Evolutionary conservation across 2,797 vertebrate genomes (phyloP), one percentile per base, ranked within the genome.

Genomic region (Gallinago stenura): DNA sequence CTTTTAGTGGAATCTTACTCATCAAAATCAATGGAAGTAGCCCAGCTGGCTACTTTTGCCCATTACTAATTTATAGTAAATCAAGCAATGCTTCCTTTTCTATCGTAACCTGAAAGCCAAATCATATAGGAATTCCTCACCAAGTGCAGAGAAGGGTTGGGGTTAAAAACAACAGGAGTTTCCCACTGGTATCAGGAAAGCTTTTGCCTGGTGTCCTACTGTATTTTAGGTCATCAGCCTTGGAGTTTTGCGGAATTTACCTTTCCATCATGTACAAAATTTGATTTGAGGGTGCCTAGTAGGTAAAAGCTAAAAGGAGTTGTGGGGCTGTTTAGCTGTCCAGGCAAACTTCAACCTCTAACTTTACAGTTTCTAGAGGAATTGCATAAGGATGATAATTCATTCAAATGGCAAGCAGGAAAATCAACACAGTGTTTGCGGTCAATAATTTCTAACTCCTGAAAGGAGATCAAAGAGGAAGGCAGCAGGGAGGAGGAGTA

Each of bases 391-490:
- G 62, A 70, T 76, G 76, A 85, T 94, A 95, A 94, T 60, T 91
- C n/a, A 45, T 83, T 92, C 48, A 69, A 90, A 90, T 70, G 87
- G 83, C 92, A 68, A 81, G 88, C 72, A 93, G 72, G 75, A 92
- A 92, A 95, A 96, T 89, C 79, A 95, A 91, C 85, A 80, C 82
- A 88, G 71, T 11, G 0, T 83, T 81, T 17, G 2, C 18, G 0
- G 83, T 95, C 93, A 95, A 93, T 91, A 97, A 89, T 92, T 93
- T 78, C 95, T 80, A 64, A 87, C 86, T 94, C 78, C 81, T 83
- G 72, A 95, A 90, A 92, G 50, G 83, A 97, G 92, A 95, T 97
- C 93, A 95, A 95, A 97, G 89, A 95, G 17, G 48, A 87, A 93
- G 75, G 86, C 90, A 96, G 91, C 75, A 79, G 83, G 69, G 78